Base-by-base conservation (phyloP, 2,113 vertebrate species). In the Corythoichthys intestinalis region DNA sequence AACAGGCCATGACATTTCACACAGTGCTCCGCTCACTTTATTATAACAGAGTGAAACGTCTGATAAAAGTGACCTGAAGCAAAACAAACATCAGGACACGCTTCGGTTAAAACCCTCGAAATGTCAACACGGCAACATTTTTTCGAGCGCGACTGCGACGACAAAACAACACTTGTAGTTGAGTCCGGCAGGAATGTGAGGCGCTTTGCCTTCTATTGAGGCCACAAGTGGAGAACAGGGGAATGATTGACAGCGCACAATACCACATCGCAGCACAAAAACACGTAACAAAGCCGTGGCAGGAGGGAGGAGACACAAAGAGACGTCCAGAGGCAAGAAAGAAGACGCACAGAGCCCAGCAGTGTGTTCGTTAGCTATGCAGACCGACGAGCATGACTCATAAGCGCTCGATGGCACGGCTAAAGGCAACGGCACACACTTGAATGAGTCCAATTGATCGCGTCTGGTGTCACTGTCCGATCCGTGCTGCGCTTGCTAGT, bases 281-380 rank as follows among this genome's bases (percentile, higher is more conserved):
- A 59, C 17, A 52, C 73, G 80, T 71, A 76, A 81, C 79, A 85
- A 80, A 79, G 77, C 6, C 49, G 59, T 54, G 76, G 67, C 35
- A 72, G 70, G 74, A 70, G 53, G 68, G 65, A 66, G 61, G 67
- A 54, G 71, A 71, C 41, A 82, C 80, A 88, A 82, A 87, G 83
- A 77, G 72, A 47, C 44, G 38, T 62, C 59, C 59, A 28, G 6
- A 44, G 59, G 37, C 38, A 39, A 62, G 59, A 44, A n/a, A 44
- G 17, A n/a, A n/a, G 44, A 78, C 7, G 62, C 72, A 78, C 67
- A 84, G 74, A 85, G 47, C 76, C 82, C 82, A 71, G 73, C 44
- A 4, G 74, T 48, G 79, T 80, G 77, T 85, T 89, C 83, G 85
- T 82, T 89, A 79, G 85, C 77, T 85, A 79, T 75, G 76, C 73